Conservation (phyloP, 2,113 vertebrate species). For the Nanorana parkeri region DNA sequence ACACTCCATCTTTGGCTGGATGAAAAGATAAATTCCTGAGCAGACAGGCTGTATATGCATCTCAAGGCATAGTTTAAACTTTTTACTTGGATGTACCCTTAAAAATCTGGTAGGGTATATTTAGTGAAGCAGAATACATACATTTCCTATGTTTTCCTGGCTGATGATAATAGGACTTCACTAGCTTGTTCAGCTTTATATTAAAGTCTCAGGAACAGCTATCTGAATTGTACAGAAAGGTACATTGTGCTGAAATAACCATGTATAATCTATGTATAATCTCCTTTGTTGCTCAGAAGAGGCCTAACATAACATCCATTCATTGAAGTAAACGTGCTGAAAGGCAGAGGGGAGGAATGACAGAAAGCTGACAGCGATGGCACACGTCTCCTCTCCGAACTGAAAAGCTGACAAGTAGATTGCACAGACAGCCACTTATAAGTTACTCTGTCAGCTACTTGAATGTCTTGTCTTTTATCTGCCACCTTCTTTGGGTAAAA, state of each 20-base stretch:
- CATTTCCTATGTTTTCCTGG: background rate
- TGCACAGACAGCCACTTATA: slow-evolving; percentile 74
- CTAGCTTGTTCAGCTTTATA: background rate
- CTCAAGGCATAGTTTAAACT: too few relatives aligned
- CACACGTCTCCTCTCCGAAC: slow-evolving; percentile 73
- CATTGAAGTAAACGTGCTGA: slow-evolving; percentile 80
- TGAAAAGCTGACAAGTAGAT: slow-evolving; percentile 80
- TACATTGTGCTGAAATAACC: slow-evolving; percentile 35
- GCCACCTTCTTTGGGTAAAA: slow-evolving; percentile 68
- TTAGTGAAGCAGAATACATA: too few relatives aligned
- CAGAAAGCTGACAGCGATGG: slow-evolving; percentile 79
- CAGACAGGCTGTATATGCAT: too few relatives aligned
- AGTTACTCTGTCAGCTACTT: slow-evolving; percentile 72
- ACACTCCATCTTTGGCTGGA: too few relatives aligned
- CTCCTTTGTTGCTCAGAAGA: slow-evolving; percentile 60
- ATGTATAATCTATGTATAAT: slow-evolving; percentile 58
- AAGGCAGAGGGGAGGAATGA: slow-evolving; percentile 80
- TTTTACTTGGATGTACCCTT: too few relatives aligned
- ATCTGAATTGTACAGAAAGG: background rate
- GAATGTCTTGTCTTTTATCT: slow-evolving; percentile 75
- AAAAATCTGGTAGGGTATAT: too few relatives aligned
- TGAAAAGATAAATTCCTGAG: too few relatives aligned
- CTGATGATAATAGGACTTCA: background rate
- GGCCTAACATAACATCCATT: slow-evolving; percentile 70
- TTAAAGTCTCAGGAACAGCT: background rate